Conservation (phyloP, 2,113 vertebrate species). For the Vanacampus margaritifer region DNA sequence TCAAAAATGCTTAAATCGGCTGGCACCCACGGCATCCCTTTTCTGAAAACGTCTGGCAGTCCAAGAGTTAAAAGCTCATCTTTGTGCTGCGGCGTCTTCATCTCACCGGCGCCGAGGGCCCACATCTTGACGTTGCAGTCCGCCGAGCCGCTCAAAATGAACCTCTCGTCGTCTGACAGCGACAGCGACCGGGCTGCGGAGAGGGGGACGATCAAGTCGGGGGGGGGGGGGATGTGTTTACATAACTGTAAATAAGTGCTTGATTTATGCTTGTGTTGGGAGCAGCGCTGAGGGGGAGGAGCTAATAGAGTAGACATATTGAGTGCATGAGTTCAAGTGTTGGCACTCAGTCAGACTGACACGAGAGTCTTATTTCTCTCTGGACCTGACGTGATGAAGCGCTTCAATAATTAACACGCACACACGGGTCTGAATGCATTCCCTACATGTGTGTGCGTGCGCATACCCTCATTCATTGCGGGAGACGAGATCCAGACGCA, state of each 20-base stretch:
- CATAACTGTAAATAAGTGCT: slow-evolving; percentile 38
- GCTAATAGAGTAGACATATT: slow-evolving; percentile 8
- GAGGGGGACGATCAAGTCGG: slow-evolving; percentile 9
- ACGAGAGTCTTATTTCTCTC: slow-evolving; percentile 52
- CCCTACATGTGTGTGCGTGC: not conserved
- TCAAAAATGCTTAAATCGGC: no score
- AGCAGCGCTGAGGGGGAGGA: slow-evolving; percentile 6
- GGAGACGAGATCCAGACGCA: not conserved
- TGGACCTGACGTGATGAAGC: slow-evolving; percentile 55
- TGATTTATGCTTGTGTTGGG: slow-evolving; percentile 5
- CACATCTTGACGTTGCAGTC: slow-evolving; percentile 78
- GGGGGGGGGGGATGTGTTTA: no score
- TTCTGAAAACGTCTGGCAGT: no score
- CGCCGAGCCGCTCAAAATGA: slow-evolving; percentile 75
- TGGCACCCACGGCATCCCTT: no score
- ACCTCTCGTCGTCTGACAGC: slow-evolving; percentile 68
- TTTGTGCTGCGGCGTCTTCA: slow-evolving; percentile 1
- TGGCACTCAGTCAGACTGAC: slow-evolving; percentile 34
- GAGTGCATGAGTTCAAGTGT: slow-evolving; percentile 45
- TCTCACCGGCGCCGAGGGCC: slow-evolving; percentile 73
- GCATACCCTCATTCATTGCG: not conserved
- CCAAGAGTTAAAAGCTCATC: no score
- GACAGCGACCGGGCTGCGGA: slow-evolving; percentile 61
- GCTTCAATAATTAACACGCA: slow-evolving; percentile 58
- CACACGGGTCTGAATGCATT: slow-evolving; percentile 4